Conservation (phyloP, 1,140 invertebrate species). For the Bactericera cockerelli region DNA sequence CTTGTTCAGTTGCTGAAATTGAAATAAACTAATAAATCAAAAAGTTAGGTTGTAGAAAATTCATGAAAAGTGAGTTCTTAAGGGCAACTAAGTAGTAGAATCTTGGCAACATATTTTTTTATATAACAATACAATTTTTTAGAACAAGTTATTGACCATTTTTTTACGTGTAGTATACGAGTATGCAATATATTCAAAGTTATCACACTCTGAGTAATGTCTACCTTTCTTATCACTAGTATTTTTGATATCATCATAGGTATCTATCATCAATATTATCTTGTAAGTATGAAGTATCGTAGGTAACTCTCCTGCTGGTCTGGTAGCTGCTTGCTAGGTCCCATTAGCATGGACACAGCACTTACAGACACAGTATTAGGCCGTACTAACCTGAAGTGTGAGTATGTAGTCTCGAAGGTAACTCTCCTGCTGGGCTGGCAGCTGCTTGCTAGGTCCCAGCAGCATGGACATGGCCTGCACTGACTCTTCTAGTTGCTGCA, state of each 20-base stretch:
- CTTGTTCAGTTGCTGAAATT: conserved; percentile 31
- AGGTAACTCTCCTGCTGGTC: conserved; percentile 71
- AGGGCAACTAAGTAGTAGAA: conserved; percentile 23
- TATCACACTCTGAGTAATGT: too few relatives aligned
- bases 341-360: conserved; percentile 64
- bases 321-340: conserved; percentile 53
- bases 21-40: conserved; percentile 13
- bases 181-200: too few relatives aligned
- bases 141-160: neutral
- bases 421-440: conserved; percentile 57
- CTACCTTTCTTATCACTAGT: too few relatives aligned
- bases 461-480: conserved; percentile 62
- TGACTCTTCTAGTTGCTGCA: conserved; percentile 58
- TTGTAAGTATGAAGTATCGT: conserved; percentile 73
- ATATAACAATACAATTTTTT: conserved; percentile 16
- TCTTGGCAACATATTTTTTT: conserved; percentile 26
- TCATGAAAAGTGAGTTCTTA: conserved; percentile 23
- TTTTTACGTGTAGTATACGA: too few relatives aligned
- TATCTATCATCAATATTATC: too few relatives aligned
- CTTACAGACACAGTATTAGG: too few relatives aligned
- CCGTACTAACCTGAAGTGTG: conserved; percentile 56
- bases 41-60: conserved; percentile 9
- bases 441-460: conserved; percentile 57
- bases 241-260: too few relatives aligned
- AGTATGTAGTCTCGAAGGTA: conserved; percentile 80